phyloP scores from a whole-genome alignment of 2,113 vertebrate species.

The Gadus macrocephalus region DNA sequence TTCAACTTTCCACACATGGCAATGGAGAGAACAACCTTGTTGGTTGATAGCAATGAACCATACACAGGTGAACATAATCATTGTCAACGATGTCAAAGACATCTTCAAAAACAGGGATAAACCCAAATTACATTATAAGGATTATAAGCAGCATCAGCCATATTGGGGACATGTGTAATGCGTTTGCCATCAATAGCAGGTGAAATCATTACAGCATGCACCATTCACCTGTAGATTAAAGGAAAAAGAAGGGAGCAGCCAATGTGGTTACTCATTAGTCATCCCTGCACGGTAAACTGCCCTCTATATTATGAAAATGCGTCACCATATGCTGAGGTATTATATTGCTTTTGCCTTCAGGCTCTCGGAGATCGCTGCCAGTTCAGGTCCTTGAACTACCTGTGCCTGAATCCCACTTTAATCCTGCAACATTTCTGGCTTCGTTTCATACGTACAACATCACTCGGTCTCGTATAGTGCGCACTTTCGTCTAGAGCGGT shows the following conservation, averaged over 20 bases:
- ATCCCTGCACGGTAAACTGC: conserved; percentile 16
- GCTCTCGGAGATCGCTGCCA: conserved; percentile 36
- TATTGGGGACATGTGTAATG: too few relatives aligned
- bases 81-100: too few relatives aligned
- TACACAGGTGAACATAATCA: too few relatives aligned
- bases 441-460: conserved; percentile 25
- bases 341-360: conserved; percentile 21
- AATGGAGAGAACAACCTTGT: too few relatives aligned
- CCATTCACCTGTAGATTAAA: conserved; percentile 21
- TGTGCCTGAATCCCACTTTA: conserved; percentile 39
- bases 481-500: conserved; percentile 19
- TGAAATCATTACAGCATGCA: neutral
- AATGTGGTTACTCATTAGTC: conserved; percentile 16
- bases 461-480: conserved; percentile 21
- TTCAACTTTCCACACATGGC: too few relatives aligned
- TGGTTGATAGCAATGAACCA: too few relatives aligned
- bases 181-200: neutral
- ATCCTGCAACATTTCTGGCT: conserved; percentile 39
- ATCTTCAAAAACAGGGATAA: too few relatives aligned
- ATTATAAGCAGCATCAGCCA: too few relatives aligned
- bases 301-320: conserved; percentile 33
- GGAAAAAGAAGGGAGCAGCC: conserved; percentile 17
- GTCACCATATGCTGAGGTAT: conserved; percentile 46
- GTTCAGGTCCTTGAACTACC: conserved; percentile 42
- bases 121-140: too few relatives aligned